phyloP scores from a whole-genome alignment of 30 jellyfish, hydroid and myxozoan species.

The Haliclystus octoradiatus region DNA sequence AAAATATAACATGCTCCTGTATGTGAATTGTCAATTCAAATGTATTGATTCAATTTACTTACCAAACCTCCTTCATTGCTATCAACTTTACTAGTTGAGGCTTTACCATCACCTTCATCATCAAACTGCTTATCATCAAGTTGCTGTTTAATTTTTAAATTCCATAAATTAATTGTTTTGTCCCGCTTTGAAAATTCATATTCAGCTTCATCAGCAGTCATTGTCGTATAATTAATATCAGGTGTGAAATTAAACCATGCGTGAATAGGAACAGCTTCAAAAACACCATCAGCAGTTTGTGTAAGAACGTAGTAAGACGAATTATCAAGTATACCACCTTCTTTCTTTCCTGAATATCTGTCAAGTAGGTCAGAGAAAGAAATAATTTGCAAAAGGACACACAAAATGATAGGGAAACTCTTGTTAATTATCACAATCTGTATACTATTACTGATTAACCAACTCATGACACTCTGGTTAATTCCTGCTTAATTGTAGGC shows the following conservation, averaged over 20 bases:
- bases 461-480: too few species aligned
- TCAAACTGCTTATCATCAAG: slow-evolving; percentile 21
- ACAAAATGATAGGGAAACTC: too few species aligned
- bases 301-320: slow-evolving; percentile 80
- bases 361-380: too few species aligned
- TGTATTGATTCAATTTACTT: too few species aligned
- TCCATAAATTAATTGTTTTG: slow-evolving; percentile 52
- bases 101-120: slow-evolving; percentile 38
- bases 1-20: too few species aligned
- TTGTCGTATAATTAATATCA: slow-evolving; percentile 51
- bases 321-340: slow-evolving; percentile 79
- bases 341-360: slow-evolving; percentile 81
- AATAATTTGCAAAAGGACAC: too few species aligned
- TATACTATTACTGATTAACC: too few species aligned
- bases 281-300: slow-evolving; percentile 86
- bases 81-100: too few species aligned
- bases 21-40: too few species aligned
- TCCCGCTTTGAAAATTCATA: slow-evolving; percentile 83
- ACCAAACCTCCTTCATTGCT: too few species aligned
- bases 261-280: slow-evolving; percentile 92
- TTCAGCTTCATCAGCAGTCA: slow-evolving; percentile 82
- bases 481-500: too few species aligned
- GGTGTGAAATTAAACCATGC: slow-evolving; percentile 95
- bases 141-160: slow-evolving; percentile 49
- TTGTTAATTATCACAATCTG: too few species aligned